Conservation (phyloP, 2,888 invertebrate genomes). For the Parasteatoda lunata region DNA sequence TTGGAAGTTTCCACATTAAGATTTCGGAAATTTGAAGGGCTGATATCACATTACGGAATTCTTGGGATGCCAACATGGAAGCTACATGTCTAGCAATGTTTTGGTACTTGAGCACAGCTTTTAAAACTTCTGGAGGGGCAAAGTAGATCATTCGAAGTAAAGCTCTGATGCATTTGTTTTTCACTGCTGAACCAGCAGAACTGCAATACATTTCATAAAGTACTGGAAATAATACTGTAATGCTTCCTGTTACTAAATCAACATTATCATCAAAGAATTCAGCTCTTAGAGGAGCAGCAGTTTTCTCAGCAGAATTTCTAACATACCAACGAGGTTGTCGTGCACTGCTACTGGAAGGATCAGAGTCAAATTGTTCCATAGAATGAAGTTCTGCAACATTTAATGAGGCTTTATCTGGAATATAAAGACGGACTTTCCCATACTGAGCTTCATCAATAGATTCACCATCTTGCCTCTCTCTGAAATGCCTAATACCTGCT, state of each 20-base stretch:
- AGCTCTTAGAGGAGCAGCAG: slow-evolving; percentile 77
- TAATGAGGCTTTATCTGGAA: slow-evolving; percentile 93
- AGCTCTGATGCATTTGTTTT: slow-evolving; percentile 96
- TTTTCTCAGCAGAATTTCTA: slow-evolving; percentile 72
- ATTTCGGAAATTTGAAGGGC: slow-evolving; percentile 98
- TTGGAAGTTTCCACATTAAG: slow-evolving; percentile 95
- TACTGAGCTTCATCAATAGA: slow-evolving; percentile 94
- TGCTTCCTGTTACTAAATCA: slow-evolving; percentile 81
- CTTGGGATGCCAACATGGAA: slow-evolving; percentile 97
- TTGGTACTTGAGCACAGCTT: slow-evolving; percentile 82
- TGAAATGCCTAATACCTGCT: slow-evolving; percentile 90
- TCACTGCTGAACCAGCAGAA: slow-evolving; percentile 97
- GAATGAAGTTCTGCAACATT: slow-evolving; percentile 96
- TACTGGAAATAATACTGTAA: slow-evolving; percentile 90
- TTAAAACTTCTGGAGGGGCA: slow-evolving; percentile 88
- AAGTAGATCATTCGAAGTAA: slow-evolving; percentile 97
- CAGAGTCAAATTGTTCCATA: slow-evolving; percentile 99
- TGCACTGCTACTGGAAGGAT: slow-evolving; percentile 87
- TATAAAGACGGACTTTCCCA: slow-evolving; percentile 94
- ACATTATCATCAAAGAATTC: slow-evolving; percentile 82
- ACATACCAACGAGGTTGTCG: slow-evolving; percentile 89
- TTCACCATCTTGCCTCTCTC: slow-evolving; percentile 92
- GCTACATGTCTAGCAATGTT: slow-evolving; percentile 95
- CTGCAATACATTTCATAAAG: slow-evolving; percentile 98
- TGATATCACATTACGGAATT: slow-evolving; percentile 95